Evolutionary conservation across 2,113 vertebrate genomes (phyloP).

Genomic region (Chaenocephalus aceratus): DNA sequence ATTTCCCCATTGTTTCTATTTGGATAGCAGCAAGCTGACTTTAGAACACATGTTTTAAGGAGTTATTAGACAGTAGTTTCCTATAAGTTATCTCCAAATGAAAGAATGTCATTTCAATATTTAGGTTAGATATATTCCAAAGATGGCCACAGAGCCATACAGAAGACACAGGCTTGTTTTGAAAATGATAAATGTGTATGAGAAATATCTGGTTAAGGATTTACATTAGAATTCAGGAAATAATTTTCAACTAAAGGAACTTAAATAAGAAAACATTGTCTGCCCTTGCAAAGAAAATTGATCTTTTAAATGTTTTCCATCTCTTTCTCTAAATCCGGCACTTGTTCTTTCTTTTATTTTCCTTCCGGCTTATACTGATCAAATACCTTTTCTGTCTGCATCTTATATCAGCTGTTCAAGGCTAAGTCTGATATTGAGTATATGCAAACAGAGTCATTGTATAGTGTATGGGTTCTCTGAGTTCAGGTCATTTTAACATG

Average conservation of each 20-base stretch:
- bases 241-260: constrained; percentile 8
- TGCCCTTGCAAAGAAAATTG: constrained; percentile 18
- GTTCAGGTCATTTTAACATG: not conserved
- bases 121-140: not conserved
- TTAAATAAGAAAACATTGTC: not conserved
- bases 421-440: not conserved
- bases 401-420: constrained; percentile 22
- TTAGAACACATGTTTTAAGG: not conserved
- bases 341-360: constrained; percentile 25
- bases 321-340: not conserved
- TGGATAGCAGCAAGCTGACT: not conserved
- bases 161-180: not conserved
- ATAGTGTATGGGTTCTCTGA: not conserved
- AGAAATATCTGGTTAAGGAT: not conserved
- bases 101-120: not conserved
- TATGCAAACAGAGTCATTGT: constrained; percentile 6
- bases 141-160: not conserved
- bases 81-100: not conserved
- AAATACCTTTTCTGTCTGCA: constrained; percentile 6
- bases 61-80: not conserved
- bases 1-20: not conserved
- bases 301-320: not conserved
- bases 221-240: constrained; percentile 3
- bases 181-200: not conserved
- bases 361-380: constrained; percentile 5